Conservation (phyloP, 2,113 vertebrate species). For the Tonatia bakeri region DNA sequence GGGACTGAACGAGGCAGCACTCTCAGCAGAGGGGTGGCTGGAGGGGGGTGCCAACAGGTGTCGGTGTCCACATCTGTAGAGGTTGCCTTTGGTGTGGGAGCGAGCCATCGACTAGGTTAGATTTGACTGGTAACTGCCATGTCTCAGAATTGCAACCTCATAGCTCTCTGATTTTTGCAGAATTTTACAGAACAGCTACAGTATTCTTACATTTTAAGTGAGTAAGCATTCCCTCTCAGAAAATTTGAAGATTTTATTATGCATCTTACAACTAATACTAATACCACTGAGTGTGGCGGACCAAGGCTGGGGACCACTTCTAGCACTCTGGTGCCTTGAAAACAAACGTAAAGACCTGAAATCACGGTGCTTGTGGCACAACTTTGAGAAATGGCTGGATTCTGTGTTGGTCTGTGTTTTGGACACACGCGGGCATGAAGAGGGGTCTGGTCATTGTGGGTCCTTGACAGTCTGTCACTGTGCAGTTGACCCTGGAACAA, state of each 20-base stretch:
- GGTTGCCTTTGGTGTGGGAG: neutral
- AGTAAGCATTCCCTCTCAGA: neutral
- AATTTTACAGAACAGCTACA: neutral
- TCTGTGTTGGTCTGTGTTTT: neutral
- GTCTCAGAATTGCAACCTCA: neutral
- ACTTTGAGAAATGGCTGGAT: neutral
- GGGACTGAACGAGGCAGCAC: neutral
- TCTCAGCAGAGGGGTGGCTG: accelerated
- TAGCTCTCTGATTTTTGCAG: neutral
- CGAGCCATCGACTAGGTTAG: neutral
- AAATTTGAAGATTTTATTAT: neutral
- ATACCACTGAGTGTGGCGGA: neutral
- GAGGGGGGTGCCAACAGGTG: neutral
- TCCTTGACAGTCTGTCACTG: neutral
- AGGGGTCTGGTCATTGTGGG: too few species aligned
- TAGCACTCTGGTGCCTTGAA: neutral
- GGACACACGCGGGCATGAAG: neutral
- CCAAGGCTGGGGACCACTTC: neutral
- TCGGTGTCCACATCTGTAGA: accelerated
- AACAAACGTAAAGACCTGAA: neutral
- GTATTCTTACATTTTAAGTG: neutral
- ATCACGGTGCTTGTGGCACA: neutral
- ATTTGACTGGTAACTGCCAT: neutral
- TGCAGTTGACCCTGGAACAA: neutral
- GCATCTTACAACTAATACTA: neutral